Evolutionary conservation across 2,888 invertebrate genomes (phyloP), one percentile per base, ranked within the genome.

Genomic region (Scaptomyza tumidula): DNA sequence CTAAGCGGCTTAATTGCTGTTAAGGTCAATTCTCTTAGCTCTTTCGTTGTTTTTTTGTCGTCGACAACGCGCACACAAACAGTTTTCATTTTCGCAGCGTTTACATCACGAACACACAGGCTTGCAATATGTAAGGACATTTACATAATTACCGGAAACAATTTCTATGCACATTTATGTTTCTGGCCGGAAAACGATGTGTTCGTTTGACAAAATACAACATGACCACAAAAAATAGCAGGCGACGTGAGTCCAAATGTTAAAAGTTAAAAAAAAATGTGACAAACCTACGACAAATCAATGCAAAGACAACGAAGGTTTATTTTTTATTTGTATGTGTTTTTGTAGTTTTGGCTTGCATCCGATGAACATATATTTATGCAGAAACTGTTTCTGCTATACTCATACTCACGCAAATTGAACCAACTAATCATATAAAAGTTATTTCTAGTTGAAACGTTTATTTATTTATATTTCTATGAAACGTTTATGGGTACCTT

Each of bases 121-220:
- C 37, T 52, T 66, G 48, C 49, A 43, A n/a, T n/a, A 14, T 37
- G 35, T 29, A 45, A 49, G 46, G 44, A 75, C 68, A 87, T 84
- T 88, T 84, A 52, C 80, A 88, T 88, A 84, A 84, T 86, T 82
- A 75, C 88, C 74, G 84, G 84, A 84, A 84, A 82, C 88, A 86
- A 82, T 88, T 87, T 78, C 44, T 71, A 68, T 72, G 75, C 78
- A 57, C 76, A 72, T 71, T 72, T 74, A 35, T 72, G 71, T 41
- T 61, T 27, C 48, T 58, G 65, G 61, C 78, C 88, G 83, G 79
- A 82, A 84, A 79, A 63, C 75, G 49, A 85, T 71, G 86, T 83
- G 86, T 83, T 88, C 71, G 88, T 72, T 82, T 85, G 82, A 87
- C 82, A 85, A 83, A 83, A 85, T 81, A 70, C 82, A 27, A 60